Evolutionary conservation across 2,888 invertebrate species (phyloP), one percentile per base, ranked within the genome.

Genomic region (Creontiades dilutus): DNA sequence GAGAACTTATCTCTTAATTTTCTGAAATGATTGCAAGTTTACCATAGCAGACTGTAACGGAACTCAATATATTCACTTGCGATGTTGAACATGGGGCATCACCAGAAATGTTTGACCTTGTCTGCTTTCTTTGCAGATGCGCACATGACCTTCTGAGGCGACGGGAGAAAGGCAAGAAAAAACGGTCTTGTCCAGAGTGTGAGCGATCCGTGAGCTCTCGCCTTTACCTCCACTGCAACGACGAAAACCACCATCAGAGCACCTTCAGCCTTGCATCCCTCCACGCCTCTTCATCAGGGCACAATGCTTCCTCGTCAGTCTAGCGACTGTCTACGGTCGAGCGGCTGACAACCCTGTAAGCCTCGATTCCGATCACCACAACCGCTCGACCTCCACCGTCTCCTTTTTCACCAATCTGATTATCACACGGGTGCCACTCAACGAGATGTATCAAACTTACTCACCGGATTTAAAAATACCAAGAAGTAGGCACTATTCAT

Each of bases 171-270:
- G 95, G 95, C 92, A 95, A 95, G 92, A 94, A 95, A 92, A 95
- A 95, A 91, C 94, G 96, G 37, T 94, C 95, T 46, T 96, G 96
- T 92, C 96, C 96, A 0, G 96, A 96, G 92, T 96, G 96, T 92
- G 96, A 96, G 92, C 95, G 95, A 92, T 94, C 96, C 85, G 94
- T 95, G 91, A 95, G 95, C 92, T 96, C 96, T 80, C 94, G 95
- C 82, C 93, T 96, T 90, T 96, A 96, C 93, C 94, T 96, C 89
- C 94, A 94, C 92, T 94, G 94, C 92, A 94, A 94, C 89, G 94
- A 94, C 89, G 89, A 89, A 37, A 80, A 28, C 47, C 61, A 89
- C 68, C 93, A 93, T 92, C 93, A 94, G 92, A 94, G 94, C 92
- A 94, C 94, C 92, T 93, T 94, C 92, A 94, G 94, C 91, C 93